A percentile compares a stretch with the other conserved stretches of the same genome.
These are phyloP conservation scores for Echinarachnius parma DNA, from an alignment of 53 echinoderm and acorn worm species.

Conservation along the genomic window DNA sequence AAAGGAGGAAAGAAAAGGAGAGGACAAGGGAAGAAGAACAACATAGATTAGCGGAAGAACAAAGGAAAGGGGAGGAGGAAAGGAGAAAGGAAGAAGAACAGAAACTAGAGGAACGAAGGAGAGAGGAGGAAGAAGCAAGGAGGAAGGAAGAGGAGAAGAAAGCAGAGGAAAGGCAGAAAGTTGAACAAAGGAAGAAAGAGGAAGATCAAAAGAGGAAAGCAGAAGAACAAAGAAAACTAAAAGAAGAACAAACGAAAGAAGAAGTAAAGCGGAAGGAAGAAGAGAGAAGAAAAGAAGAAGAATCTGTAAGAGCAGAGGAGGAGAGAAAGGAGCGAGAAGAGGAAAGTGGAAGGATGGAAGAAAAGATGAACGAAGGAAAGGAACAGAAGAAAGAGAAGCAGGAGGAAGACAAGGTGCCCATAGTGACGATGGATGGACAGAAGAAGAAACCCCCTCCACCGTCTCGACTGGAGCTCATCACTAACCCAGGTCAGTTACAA, in stretches of 20 bases:
- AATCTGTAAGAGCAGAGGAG: no score
- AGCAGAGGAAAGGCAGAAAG: neutral
- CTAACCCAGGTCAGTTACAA: conserved; percentile 3
- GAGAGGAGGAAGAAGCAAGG: neutral
- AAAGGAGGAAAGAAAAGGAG: conserved; percentile 6
- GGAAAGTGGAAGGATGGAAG: neutral
- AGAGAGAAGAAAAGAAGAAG: conserved; percentile 8
- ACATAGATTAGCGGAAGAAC: no score
- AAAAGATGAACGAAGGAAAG: no score
- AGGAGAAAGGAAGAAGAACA: neutral
- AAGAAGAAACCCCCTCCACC: conserved; percentile 12
- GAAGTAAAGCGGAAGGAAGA: conserved; percentile 22
- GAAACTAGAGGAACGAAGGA: neutral
- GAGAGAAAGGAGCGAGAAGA: conserved; percentile 13
- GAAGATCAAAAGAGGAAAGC: no score
- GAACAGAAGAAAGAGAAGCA: no score
- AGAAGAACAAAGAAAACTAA: no score
- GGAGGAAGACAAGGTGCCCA: no score
- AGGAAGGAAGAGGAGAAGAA: neutral
- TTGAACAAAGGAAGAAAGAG: neutral
- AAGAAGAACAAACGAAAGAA: neutral
- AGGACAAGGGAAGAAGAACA: neutral
- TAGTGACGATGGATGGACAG: conserved; percentile 9
- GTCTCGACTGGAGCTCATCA: conserved; percentile 1
- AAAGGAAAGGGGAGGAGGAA: neutral